phyloP scores from a whole-genome alignment of 2,888 invertebrate genomes.

The Phymatocera aterrima region DNA sequence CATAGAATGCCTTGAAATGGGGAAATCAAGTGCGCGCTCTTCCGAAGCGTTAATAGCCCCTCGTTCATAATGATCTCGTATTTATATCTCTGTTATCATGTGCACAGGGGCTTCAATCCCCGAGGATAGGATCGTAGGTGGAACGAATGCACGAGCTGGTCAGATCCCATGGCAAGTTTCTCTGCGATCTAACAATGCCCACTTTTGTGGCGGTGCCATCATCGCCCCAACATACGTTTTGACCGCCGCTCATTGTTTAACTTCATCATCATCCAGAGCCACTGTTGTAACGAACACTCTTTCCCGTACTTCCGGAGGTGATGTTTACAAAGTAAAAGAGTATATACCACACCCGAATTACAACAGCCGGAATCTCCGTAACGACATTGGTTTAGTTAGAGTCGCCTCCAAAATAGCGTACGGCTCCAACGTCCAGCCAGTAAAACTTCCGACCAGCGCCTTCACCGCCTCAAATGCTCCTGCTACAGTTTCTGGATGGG shows the following conservation, averaged over 20 bases:
- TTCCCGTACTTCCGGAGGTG: neutral
- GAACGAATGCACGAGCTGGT: conserved; percentile 76
- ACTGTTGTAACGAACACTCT: conserved; percentile 26
- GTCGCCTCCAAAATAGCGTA: conserved; percentile 43
- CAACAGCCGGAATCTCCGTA: neutral
- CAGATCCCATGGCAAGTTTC: conserved; percentile 77
- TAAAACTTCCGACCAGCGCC: conserved; percentile 69
- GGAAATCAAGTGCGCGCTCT: no score
- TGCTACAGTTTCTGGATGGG: conserved; percentile 76
- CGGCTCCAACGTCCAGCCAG: conserved; percentile 69
- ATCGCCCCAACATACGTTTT: conserved; percentile 77
- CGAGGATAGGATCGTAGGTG: conserved; percentile 70
- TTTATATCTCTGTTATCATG: neutral
- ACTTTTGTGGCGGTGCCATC: conserved; percentile 80
- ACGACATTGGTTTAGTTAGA: conserved; percentile 55
- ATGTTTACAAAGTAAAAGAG: neutral
- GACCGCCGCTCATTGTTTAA: conserved; percentile 79
- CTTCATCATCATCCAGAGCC: conserved; percentile 69
- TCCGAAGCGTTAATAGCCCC: no score
- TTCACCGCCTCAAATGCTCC: conserved; percentile 68
- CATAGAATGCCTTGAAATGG: no score
- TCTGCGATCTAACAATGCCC: conserved; percentile 75
- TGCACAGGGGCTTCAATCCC: conserved; percentile 21
- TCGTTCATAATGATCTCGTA: neutral
- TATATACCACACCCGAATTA: conserved; percentile 51